Base-by-base conservation (phyloP, 2,888 invertebrate species). In the Trichopria drosophilae region DNA sequence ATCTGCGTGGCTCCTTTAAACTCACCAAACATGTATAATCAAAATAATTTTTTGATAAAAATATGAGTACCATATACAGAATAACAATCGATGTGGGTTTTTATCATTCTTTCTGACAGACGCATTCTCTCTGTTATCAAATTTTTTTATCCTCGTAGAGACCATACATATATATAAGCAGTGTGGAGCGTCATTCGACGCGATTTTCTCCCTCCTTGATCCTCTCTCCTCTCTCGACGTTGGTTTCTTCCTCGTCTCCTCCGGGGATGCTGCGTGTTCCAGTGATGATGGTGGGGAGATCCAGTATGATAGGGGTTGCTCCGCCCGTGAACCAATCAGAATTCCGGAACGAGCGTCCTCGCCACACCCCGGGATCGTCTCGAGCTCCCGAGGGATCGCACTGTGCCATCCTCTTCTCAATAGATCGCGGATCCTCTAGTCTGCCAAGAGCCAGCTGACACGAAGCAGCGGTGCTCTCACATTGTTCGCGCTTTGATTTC, bases 251-350 rank as follows among this genome's bases (percentile, higher is more conserved):
- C 32, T 15, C 22, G 29, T 18, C 34, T 29, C 20, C 28, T n/a
- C n/a, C n/a, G n/a, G 24, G 68, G 71, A 71, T 71, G 69, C 70
- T 71, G 69, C 51, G 58, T 53, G 37, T 32, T 55, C 43, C 22
- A 63, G 64, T 55, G 60, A 61, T 60, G 56, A 56, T 53, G 41
- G 49, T 41, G 45, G 55, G 53, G 62, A 58, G 60, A 53, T 43
- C 55, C 46, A 59, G 63, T 61, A 64, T 63, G 67, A 68, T 68
- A 72, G 73, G 75, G 75, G 72, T 75, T 64, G 74, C 75, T 71
- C 75, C 75, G 75, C 75, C 75, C 65, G 71, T 68, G 71, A 64
- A 65, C 75, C 75, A 75, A 75, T 75, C 74, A 72, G 73, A 65
- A 62, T 64, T 65, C 66, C 65, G 72, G 59, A 68, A 63, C 66